Evolutionary conservation across 2,888 invertebrate species (phyloP).

Genomic region (Pristionchus maxplancki): DNA sequence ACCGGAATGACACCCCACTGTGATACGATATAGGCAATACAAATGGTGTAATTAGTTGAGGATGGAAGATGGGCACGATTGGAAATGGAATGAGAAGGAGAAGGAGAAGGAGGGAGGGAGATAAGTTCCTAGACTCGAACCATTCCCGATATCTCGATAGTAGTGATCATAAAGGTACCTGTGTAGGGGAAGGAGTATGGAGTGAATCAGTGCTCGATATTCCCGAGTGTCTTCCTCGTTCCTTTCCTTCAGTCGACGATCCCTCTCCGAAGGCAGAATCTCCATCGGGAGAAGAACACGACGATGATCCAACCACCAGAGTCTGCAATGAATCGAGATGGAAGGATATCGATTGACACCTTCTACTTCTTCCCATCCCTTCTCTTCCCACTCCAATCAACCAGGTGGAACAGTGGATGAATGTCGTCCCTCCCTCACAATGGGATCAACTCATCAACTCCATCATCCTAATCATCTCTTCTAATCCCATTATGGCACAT

Average conservation of each 20-base stretch:
- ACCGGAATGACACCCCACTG: slow-evolving; percentile 11
- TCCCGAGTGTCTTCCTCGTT: slow-evolving; percentile 68
- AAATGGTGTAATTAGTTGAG: slow-evolving; percentile 9
- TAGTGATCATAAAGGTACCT: slow-evolving; percentile 59
- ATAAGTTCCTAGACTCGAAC: not conserved
- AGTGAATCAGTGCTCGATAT: slow-evolving; percentile 75
- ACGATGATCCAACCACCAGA: slow-evolving; percentile 80
- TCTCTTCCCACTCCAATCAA: not conserved
- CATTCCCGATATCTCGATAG: not conserved
- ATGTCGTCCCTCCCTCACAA: not conserved
- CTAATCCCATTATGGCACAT: slow-evolving; percentile 22
- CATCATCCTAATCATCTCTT: not conserved
- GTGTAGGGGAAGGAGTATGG: slow-evolving; percentile 75
- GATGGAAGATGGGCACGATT: not conserved
- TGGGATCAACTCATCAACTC: not conserved
- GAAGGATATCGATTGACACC: not conserved
- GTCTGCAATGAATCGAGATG: slow-evolving; percentile 36
- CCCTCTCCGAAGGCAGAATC: slow-evolving; percentile 96
- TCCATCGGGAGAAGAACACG: slow-evolving; percentile 92
- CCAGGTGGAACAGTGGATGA: not conserved
- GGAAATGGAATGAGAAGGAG: not conserved
- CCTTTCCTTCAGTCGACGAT: slow-evolving; percentile 46
- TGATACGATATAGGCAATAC: not conserved
- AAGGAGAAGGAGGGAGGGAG: not conserved
- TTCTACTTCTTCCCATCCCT: not conserved